Conservation (phyloP, 2,888 invertebrate species). For the Synanthedon vespiformis region DNA sequence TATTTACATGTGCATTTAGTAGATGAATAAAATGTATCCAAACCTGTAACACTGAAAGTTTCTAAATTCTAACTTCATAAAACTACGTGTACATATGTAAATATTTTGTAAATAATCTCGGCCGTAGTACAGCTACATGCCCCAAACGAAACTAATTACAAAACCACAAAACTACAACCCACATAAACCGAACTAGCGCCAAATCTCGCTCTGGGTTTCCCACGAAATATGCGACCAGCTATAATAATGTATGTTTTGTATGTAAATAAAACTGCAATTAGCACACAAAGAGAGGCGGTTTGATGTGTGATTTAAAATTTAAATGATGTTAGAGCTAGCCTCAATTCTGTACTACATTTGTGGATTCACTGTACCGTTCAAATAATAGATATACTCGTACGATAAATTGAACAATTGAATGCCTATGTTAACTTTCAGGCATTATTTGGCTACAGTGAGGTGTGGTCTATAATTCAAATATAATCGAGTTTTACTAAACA, state of each 20-base stretch:
- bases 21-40: no score
- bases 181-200: neutral
- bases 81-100: no score
- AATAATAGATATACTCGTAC: neutral
- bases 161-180: neutral
- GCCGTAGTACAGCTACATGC: neutral
- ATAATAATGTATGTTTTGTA: neutral
- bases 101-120: no score
- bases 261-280: constrained; percentile 8
- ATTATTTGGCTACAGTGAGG: no score
- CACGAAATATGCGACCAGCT: neutral
- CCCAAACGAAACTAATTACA: neutral
- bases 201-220: neutral
- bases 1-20: no score
- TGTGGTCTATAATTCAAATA: no score
- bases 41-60: no score
- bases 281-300: constrained; percentile 5
- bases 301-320: constrained; percentile 1
- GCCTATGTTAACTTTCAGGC: no score
- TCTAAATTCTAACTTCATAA: no score
- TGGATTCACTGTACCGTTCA: neutral
- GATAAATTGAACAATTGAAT: no score
- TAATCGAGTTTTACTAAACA: no score
- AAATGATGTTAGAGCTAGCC: neutral
- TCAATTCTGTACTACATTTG: neutral